These are phyloP conservation scores for Bombyx mandarina DNA, from an alignment of 1,140 invertebrate genomes.

Conservation along the genomic window DNA sequence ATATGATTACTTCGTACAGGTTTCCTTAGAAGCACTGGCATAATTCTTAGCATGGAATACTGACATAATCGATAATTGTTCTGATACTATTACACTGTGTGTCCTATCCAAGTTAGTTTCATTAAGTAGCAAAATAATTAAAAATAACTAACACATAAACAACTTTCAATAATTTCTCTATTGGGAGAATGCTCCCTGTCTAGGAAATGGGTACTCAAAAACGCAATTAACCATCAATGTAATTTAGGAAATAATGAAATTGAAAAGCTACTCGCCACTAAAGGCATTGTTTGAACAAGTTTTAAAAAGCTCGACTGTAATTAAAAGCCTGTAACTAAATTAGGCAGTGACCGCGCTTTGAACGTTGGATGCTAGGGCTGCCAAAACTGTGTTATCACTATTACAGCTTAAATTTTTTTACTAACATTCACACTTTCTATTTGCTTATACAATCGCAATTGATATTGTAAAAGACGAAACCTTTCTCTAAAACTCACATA, in stretches of 20 bases:
- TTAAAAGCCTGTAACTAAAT: constrained; percentile 27
- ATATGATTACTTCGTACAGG: too few relatives aligned
- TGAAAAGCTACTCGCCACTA: constrained; percentile 14
- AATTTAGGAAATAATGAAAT: constrained; percentile 15
- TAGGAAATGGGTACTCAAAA: constrained; percentile 1
- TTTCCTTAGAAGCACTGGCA: too few relatives aligned
- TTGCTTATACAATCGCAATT: too few relatives aligned
- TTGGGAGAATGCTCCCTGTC: background rate
- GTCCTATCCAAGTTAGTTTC: too few relatives aligned
- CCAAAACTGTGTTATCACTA: too few relatives aligned
- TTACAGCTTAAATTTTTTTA: too few relatives aligned
- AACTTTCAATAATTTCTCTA: background rate
- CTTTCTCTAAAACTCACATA: too few relatives aligned
- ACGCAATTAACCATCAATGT: background rate
- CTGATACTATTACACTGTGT: too few relatives aligned
- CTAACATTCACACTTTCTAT: too few relatives aligned
- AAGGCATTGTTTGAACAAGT: constrained; percentile 27
- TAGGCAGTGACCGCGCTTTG: constrained; percentile 23
- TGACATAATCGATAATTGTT: too few relatives aligned
- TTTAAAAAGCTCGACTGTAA: constrained; percentile 36
- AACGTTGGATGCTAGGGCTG: constrained; percentile 3
- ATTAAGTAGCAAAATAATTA: background rate
- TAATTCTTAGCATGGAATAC: too few relatives aligned
- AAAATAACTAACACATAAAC: background rate
- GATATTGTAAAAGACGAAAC: too few relatives aligned